Base-by-base conservation (phyloP, 2,797 vertebrate genomes). In the Loriculus beryllinus region DNA sequence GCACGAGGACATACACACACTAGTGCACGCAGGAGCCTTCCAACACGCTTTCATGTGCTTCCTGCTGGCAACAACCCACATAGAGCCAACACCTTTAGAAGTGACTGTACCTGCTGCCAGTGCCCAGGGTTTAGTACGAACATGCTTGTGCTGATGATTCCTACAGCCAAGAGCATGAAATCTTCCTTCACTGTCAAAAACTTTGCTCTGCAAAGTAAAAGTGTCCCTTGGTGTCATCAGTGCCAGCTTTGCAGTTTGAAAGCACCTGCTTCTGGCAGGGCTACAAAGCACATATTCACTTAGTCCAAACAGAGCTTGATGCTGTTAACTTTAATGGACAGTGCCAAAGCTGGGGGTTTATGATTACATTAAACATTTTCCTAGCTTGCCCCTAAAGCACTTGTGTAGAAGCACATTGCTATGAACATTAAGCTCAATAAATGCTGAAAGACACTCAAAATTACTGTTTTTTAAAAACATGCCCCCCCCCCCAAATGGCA, bases 141-240 rank as follows among this genome's bases (percentile, higher is more conserved):
- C n/a, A 98, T 96, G 6, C 99, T 98, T n/a, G 98, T 98, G 31
- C 98, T 97, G 80, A 99, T 99, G 85, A 99, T 97, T 28, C 98
- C 98, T 18, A 98, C 98, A 48, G 98, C 99, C 71, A 99, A 96
- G 5, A 99, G 98, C 99, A 99, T 99, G 92, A 96, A 98, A 96
- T 99, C 99, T 96, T 99, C 98, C 59, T 98, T 99, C 86, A 99
- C 99, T 3, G 98, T 91, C 79, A 98, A 63, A 97, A 99, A 99
- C 96, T 98, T 98, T 65, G 97, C 97, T 97, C 99, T 99, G 97
- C 76, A 54, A 81, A 85, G 83, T 62, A 92, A 92, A 97, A 92
- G 22, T 2, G 0, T 45, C 49, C 47, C 69, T 23, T 64, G 80
- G 29, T 59, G n/a, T 62, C 39, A 82, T 35, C 14, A 89, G 45